Base-by-base conservation (phyloP, 2,797 vertebrate species). In the Cirrhinus molitorella region DNA sequence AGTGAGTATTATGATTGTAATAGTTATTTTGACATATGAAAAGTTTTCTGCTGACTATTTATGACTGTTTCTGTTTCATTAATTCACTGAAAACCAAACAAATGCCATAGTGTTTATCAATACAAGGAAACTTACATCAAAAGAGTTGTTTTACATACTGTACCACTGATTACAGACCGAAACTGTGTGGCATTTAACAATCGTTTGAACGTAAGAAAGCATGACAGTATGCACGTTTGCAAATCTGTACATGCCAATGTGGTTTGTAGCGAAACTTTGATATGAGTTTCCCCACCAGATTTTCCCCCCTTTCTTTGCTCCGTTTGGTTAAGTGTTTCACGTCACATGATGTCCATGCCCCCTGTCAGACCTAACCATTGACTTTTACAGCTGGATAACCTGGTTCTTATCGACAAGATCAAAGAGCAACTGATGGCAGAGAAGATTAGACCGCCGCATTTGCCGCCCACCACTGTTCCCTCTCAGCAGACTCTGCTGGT, bases 391-490 rank as follows among this genome's bases (percentile, higher is more conserved):
- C 94, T 99, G 95, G 98, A 99, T 95, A 99, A 99, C 96, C 95
- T 99, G 91, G 97, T 99, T 93, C 95, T 99, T 91, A 99, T 99
- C 93, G 99, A 99, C 95, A 99, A 99, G 95, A 99, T 99, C 94
- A 99, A 99, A 95, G 98, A 99, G 94, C 98, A 99, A 93, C 93
- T 99, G 93, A 99, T 99, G 98, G 98, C 98, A 0, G 98, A 99
- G 93, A 99, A 99, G 95, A 99, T 99, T 89, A 95, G 98, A 84
- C 97, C 98, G 70, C 95, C 97, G 1, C 98, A 99, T 92, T 91
- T 99, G 93, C 97, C 97, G 3, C 96, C 98, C 86, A 97, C 97
- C 80, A 97, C 97, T 3, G 91, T 95, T 81, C 95, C 97, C 3
- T 98, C 98, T 86, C 98, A 98, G 95, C 98, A 99, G 93, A 90